Percentiles rank a stretch among this genome's conserved stretches.
Conservation (phyloP, 2,888 invertebrate genomes). For the Ochropleura leucogaster region DNA sequence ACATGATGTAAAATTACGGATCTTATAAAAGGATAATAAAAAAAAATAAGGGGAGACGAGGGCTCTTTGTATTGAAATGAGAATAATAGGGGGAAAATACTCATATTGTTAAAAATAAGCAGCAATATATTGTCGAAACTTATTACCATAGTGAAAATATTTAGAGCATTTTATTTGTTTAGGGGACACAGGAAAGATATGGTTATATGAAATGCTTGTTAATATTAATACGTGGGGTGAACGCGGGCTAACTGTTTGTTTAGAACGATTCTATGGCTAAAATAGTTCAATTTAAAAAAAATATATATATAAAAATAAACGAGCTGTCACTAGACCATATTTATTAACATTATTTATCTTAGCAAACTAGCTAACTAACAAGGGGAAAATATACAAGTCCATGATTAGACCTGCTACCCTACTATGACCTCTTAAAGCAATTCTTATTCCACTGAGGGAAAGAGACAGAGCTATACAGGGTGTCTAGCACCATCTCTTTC, state of each 20-base stretch:
- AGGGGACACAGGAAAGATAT: conserved; percentile 17
- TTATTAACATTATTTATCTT: background rate
- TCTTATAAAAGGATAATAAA: conserved; percentile 26
- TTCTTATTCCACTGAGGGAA: no score
- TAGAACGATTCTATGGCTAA: background rate
- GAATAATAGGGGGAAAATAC: conserved; percentile 27
- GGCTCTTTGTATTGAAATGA: conserved; percentile 32
- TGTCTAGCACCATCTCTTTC: no score
- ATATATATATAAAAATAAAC: no score
- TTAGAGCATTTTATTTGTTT: conserved; percentile 36
- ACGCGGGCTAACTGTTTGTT: conserved; percentile 1
- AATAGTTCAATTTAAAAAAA: background rate
- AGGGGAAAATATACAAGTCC: no score
- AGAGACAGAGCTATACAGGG: no score
- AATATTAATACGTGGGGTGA: conserved; percentile 23
- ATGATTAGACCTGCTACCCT: no score
- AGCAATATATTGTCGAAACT: conserved; percentile 43
- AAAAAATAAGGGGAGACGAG: conserved; percentile 20
- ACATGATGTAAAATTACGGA: conserved; percentile 28
- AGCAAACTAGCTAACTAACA: no score
- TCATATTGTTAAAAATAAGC: conserved; percentile 48
- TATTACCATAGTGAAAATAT: conserved; percentile 43
- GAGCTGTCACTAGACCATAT: background rate
- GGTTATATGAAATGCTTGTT: conserved; percentile 23
- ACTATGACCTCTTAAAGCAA: no score